phyloP scores from a whole-genome alignment of 1,140 invertebrate species.

The Hypothenemus hampei region DNA sequence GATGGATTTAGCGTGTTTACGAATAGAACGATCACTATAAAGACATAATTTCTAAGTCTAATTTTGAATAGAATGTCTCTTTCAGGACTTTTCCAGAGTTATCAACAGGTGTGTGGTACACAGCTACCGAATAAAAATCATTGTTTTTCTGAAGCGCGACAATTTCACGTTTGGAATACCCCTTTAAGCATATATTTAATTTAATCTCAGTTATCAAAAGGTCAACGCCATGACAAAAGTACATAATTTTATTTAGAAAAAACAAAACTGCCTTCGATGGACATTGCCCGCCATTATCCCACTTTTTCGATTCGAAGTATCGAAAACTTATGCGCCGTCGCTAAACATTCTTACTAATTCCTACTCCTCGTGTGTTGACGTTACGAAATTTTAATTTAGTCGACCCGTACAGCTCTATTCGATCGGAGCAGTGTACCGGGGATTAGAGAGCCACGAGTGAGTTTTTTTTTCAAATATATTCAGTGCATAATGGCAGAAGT shows the following conservation, averaged over 20 bases:
- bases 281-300: conserved; percentile 29
- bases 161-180: background rate
- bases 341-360: conserved; percentile 6
- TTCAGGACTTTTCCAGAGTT: too few relatives aligned
- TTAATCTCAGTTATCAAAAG: conserved; percentile 18
- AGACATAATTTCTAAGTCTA: too few relatives aligned
- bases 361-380: background rate
- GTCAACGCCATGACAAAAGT: conserved; percentile 31
- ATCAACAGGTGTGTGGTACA: too few relatives aligned
- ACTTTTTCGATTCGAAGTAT: conserved; percentile 1
- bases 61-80: too few relatives aligned
- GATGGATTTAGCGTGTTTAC: too few relatives aligned
- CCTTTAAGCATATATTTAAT: conserved; percentile 5
- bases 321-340: conserved; percentile 11
- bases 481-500: conserved; percentile 4
- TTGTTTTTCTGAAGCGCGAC: too few relatives aligned
- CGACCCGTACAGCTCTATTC: conserved; percentile 4
- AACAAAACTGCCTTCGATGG: conserved; percentile 29
- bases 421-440: background rate
- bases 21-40: too few relatives aligned
- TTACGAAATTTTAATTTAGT: conserved; percentile 26
- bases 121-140: too few relatives aligned
- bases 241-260: conserved; percentile 32
- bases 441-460: conserved; percentile 1
- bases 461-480: background rate